Evolutionary conservation across 2,888 invertebrate species (phyloP).

Genomic region (Spodoptera exigua): DNA sequence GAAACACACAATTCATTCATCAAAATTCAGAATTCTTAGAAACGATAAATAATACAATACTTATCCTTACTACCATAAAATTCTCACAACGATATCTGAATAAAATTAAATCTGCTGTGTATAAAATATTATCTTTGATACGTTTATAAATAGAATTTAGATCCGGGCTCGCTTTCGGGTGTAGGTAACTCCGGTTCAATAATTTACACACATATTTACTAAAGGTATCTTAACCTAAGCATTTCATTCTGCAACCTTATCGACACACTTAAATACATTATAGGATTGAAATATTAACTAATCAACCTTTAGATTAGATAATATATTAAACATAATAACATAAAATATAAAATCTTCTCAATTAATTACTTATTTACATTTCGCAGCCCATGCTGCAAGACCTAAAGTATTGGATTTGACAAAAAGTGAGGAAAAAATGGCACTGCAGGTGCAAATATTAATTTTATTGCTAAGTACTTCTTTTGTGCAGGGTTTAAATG

Average conservation of each 20-base stretch:
- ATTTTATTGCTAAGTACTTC: slow-evolving; percentile 21
- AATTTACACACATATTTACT: not conserved
- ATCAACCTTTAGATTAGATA: slow-evolving; percentile 30
- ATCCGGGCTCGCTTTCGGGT: too few species aligned
- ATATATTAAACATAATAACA: not conserved
- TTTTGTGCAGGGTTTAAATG: slow-evolving; percentile 19
- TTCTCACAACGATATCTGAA: too few species aligned
- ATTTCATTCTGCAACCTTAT: slow-evolving; percentile 13
- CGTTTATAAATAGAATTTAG: too few species aligned
- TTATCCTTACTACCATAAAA: too few species aligned
- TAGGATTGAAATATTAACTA: slow-evolving; percentile 5
- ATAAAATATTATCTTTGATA: too few species aligned
- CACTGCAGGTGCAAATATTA: not conserved
- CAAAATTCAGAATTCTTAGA: too few species aligned
- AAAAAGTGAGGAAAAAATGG: slow-evolving; percentile 18
- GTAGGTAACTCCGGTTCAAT: too few species aligned
- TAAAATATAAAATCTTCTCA: slow-evolving; percentile 23
- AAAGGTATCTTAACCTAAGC: not conserved
- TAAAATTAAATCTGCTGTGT: too few species aligned
- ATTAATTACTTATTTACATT: slow-evolving; percentile 10
- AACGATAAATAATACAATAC: too few species aligned
- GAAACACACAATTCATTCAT: too few species aligned
- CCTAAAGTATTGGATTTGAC: not conserved
- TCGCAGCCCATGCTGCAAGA: not conserved
- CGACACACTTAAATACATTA: slow-evolving; percentile 1